Evolutionary conservation across 37 sponge, comb jelly and placozoan genomes (phyloP), one percentile per base, ranked within the genome.

Genomic region (Amphimedon queenslandica): DNA sequence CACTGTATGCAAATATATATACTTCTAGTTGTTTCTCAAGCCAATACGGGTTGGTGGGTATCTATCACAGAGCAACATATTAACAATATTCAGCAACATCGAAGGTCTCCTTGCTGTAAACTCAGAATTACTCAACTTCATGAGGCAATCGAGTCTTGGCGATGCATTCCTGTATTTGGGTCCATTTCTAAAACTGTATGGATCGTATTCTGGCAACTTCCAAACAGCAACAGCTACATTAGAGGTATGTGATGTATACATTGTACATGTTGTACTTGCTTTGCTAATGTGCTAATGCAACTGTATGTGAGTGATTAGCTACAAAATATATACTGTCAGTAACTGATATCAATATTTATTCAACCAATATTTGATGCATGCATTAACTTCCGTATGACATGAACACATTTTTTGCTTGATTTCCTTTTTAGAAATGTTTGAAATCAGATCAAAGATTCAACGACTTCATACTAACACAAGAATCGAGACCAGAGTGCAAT

Each of bases 131-230:
- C 69, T 88, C 30, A 28, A 51, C 0, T 83, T 24, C 35, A 83
- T 92, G 75, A 37, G 75, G 36, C 77, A 87, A 55, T 39, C 63
- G 41, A 81, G 86, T 30, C 81, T 80, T 42, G 93, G 76, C 0
- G 84, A 83, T 25, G 93, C 93, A 24, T 92, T 92, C 58, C 57
- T 36, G 30, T 69, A 83, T 42, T 40, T 92, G 58, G 88, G 71
- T 23, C 93, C 93, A 0, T 92, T 92, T 67, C 81, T 92, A 16
- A 87, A 85, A 41, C 84, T 92, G 16, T 92, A 92, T 55, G 77
- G 88, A 21, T 65, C 78, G 41, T 92, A 84, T 66, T 83, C 88
- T 8, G 71, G 75, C 53, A 87, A 87, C 64, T 87, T 70, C 64
- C 58, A 83, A 25, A 40, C 21, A 41, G 88, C 93, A 6, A 40